Evolutionary conservation across 2,797 vertebrate species (phyloP), one percentile per base, ranked within the genome.

Genomic region (Mustela erminea): DNA sequence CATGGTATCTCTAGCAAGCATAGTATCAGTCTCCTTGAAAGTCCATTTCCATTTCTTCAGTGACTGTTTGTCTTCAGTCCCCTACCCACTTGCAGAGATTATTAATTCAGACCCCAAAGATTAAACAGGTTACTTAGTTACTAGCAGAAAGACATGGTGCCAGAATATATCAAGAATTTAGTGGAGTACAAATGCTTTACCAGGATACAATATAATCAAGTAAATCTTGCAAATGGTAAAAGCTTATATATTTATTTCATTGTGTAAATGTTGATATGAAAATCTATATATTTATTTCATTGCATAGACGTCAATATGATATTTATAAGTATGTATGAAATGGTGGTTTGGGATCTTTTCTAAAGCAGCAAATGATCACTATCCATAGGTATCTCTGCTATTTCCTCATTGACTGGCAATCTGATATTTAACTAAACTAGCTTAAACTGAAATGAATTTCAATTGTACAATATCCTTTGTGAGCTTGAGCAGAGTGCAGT

Each of bases 371-470:
- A 97, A 80, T 66, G n/a, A 78, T 94, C 17, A 58, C 77, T 96
- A 83, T 90, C 82, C 35, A 27, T n/a, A 62, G 32, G 70, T 25
- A 2, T 91, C 20, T 91, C 23, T n/a, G 35, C 38, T 77, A 84
- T 86, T 87, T 95, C 68, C 41, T 75, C 74, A 74, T 87, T 95
- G 83, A 90, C 32, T 81, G 11, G 35, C 52, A 93, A 87, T 66
- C n/a, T 96, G 83, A 96, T 92, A 90, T 92, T 95, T 96, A 96
- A 85, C 62, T 96, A 92, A 96, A 62, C 62, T 81, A 74, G 46
- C n/a, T 95, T 95, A 90, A 90, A 74, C 5, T 75, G 32, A 96
- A 98, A 77, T 89, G 54, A 41, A 85, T 91, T 96, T 90, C 38
- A 96, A 27, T 92, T 81, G 18, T 41, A 92, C 54, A 83, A 14